Evolutionary conservation across 2,113 vertebrate genomes (phyloP).

Genomic region (Siniperca chuatsi): DNA sequence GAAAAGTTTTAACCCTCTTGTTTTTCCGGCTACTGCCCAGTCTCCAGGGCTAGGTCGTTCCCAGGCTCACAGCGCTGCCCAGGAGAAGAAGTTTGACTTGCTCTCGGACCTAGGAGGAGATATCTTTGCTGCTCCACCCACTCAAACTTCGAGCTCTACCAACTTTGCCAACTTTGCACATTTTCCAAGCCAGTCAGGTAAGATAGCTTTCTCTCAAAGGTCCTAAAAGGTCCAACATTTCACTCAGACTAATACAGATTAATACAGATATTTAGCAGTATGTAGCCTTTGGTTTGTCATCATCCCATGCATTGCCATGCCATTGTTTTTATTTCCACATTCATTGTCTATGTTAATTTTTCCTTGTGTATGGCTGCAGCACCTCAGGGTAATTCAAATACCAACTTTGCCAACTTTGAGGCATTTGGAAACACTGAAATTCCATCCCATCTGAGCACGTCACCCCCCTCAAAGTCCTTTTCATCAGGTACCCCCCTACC

Average conservation of each 20-base stretch:
- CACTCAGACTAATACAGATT: not conserved
- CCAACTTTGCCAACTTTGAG: conserved; percentile 99
- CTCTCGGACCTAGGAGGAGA: conserved; percentile 96
- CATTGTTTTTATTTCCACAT: conserved; percentile 61
- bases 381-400: conserved; percentile 93
- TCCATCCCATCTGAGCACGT: conserved; percentile 89
- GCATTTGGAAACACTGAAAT: conserved; percentile 97
- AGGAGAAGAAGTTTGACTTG: conserved; percentile 97
- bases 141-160: conserved; percentile 88
- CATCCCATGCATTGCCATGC: conserved; percentile 40
- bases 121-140: conserved; percentile 91
- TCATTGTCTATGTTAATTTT: conserved; percentile 70
- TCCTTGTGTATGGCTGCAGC: conserved; percentile 88
- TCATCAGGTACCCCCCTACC: conserved; percentile 83
- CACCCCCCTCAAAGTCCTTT: conserved; percentile 93
- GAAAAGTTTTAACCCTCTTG: not conserved
- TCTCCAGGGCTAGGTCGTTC: conserved; percentile 86
- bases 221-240: not conserved
- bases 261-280: not conserved
- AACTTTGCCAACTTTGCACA: conserved; percentile 99
- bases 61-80: conserved; percentile 81
- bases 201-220: not conserved
- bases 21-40: conserved; percentile 39
- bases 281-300: conserved; percentile 83
- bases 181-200: conserved; percentile 95